Conservation (phyloP, 1,140 invertebrate genomes). For the Aphelenchoides avenae region DNA sequence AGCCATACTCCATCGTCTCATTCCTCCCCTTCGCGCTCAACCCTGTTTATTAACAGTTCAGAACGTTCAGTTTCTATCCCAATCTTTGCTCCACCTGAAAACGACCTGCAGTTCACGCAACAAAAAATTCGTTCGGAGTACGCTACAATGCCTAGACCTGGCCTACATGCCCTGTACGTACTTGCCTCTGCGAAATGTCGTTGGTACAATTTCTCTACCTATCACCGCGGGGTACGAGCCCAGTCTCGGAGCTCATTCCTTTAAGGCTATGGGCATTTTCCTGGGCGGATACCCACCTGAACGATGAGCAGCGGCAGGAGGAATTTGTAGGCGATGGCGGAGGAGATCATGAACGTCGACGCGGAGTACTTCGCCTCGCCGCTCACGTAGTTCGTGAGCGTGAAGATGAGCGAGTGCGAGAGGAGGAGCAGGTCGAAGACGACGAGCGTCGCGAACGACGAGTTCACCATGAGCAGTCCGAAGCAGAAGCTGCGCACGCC, state of each 20-base stretch:
- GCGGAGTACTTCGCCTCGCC: background rate
- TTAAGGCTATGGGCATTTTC: slow-evolving; percentile 1
- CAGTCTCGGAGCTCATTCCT: no score
- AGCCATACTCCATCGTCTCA: background rate
- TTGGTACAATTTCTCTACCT: no score
- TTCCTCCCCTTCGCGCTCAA: background rate
- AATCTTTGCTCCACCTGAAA: no score
- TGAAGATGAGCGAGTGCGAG: slow-evolving; percentile 15
- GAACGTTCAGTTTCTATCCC: no score
- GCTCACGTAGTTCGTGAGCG: slow-evolving; percentile 18
- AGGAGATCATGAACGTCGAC: background rate
- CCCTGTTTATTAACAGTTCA: no score
- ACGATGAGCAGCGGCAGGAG: slow-evolving; percentile 3
- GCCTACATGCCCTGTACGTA: no score
- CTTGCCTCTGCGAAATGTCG: no score
- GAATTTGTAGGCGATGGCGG: background rate
- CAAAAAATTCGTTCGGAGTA: no score
- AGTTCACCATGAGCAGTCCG: slow-evolving; percentile 24
- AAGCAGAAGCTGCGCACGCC: no score
- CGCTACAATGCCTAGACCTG: no score
- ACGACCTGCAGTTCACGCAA: no score
- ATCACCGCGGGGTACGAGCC: no score
- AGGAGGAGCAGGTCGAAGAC: slow-evolving; percentile 19
- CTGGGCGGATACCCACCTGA: slow-evolving; percentile 14
- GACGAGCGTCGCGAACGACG: slow-evolving; percentile 20